Percentiles rank a stretch among this genome's conserved stretches.
Conservation (phyloP, 2,797 vertebrate genomes). For the Melanotaenia boesemani region DNA sequence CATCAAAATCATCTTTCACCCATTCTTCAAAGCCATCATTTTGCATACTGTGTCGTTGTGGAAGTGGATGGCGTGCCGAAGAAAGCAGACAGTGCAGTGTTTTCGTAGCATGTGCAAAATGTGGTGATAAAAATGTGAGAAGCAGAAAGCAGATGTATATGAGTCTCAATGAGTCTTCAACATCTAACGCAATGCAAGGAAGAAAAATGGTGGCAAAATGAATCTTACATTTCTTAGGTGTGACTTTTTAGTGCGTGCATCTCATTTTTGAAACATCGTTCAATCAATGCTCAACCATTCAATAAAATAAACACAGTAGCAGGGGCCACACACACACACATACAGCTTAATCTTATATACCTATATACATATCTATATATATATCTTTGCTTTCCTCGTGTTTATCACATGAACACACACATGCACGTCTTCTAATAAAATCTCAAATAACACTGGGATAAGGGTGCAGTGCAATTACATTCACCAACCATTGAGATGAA, state of each 20-base stretch:
- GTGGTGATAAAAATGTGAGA: constrained; percentile 68
- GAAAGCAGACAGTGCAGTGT: constrained; percentile 66
- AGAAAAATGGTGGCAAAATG: constrained; percentile 32
- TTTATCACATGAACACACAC: constrained; percentile 74
- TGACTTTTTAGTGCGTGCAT: constrained; percentile 34
- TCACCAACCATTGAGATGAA: constrained; percentile 75
- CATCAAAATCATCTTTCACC: constrained; percentile 69
- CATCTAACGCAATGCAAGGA: constrained; percentile 38
- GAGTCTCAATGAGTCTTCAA: constrained; percentile 50
- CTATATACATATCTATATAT: no score
- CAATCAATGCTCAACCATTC: constrained; percentile 68
- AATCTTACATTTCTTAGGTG: constrained; percentile 49
- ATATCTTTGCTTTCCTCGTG: constrained; percentile 46
- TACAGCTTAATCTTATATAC: constrained; percentile 54
- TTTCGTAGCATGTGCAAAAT: constrained; percentile 53
- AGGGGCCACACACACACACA: constrained; percentile 35
- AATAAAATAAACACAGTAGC: constrained; percentile 52
- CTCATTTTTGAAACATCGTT: constrained; percentile 39
- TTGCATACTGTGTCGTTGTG: constrained; percentile 27
- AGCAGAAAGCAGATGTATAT: constrained; percentile 78
- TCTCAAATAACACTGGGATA: constrained; percentile 74
- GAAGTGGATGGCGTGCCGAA: constrained; percentile 48
- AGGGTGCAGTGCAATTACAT: constrained; percentile 75
- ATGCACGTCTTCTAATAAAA: constrained; percentile 66
- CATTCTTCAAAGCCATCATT: constrained; percentile 55